Evolutionary conservation across 92 coral and sea anemone genomes (phyloP), one percentile per base, ranked within the genome.

Genomic region (Epizoanthus rinbou): DNA sequence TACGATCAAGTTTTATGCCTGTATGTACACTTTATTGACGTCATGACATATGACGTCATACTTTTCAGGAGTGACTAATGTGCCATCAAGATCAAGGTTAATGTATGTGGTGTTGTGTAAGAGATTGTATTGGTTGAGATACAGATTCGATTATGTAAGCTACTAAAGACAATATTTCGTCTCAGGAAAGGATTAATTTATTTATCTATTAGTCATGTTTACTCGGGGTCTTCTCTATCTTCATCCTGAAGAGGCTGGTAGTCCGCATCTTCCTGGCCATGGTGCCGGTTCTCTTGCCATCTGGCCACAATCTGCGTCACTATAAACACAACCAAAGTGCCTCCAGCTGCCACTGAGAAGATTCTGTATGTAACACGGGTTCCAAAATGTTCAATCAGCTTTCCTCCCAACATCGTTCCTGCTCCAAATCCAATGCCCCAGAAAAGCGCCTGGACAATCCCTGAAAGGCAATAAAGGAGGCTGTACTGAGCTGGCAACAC

Each of bases 381-480:
- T 37, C 90, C 90, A 64, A 80, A 82, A 71, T 8, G 41, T 8
- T 80, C 45, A 15, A 81, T 81, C 80, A 85, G 71, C 54, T 33
- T 22, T 13, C 90, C 90, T 24, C 86, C 84, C 7, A 87, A 5
- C n/a, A 76, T 64, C 24, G 82, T 74, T 73, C 90, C 90, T 39
- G 78, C 84, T 7, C 90, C 90, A 73, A 64, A 87, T 52, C 90
- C 90, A 11, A 87, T 64, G 35, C 90, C 90, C 90, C 90, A 87
- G 56, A 81, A 87, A 69, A 85, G 52, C 2, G 86, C 90, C 64
- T 87, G 90, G 4, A 87, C 21, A 21, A 87, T 57, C 18, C 90
- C 90, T 87, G 70, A 73, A 73, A 50, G 56, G 68, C 54, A 67
- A 17, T 19, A 69, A 56, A 83, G 39, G 24, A 15, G 39, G 31